Evolutionary conservation across 2,113 vertebrate genomes (phyloP).

Genomic region (Myrmecophaga tridactyla): DNA sequence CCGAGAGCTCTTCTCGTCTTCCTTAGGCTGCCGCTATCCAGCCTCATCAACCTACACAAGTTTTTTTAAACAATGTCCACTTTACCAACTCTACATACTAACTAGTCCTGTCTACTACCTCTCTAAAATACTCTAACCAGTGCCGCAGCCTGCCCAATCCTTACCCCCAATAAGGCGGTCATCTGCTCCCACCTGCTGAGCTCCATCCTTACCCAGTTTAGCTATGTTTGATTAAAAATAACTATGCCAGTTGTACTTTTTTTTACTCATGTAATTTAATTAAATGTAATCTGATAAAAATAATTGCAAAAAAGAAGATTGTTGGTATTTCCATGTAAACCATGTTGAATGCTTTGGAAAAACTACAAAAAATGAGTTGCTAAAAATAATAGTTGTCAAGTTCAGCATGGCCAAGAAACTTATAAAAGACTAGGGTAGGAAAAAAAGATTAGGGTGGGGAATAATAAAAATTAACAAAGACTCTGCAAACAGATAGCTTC

Average conservation of each 20-base stretch:
- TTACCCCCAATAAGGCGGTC: neutral
- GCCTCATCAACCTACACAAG: neutral
- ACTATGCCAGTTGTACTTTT: too few species aligned
- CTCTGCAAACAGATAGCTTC: neutral
- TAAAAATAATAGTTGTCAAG: neutral
- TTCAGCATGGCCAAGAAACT: neutral
- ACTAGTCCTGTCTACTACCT: neutral
- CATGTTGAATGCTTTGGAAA: neutral
- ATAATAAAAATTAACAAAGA: neutral
- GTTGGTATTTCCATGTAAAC: neutral
- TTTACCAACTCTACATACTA: neutral
- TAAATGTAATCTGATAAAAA: neutral
- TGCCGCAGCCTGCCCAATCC: neutral
- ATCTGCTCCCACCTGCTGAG: neutral
- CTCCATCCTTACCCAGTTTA: neutral
- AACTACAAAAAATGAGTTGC: constrained; percentile 1
- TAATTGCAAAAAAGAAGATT: neutral
- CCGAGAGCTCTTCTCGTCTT: neutral
- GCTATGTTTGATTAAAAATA: neutral
- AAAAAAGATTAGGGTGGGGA: neutral
- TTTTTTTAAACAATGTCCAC: neutral
- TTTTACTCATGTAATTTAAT: neutral
- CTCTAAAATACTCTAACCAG: neutral
- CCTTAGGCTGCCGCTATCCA: neutral
- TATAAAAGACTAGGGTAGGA: neutral